Evolutionary conservation across 2,888 invertebrate species (phyloP).

Genomic region (Chydorus sphaericus): DNA sequence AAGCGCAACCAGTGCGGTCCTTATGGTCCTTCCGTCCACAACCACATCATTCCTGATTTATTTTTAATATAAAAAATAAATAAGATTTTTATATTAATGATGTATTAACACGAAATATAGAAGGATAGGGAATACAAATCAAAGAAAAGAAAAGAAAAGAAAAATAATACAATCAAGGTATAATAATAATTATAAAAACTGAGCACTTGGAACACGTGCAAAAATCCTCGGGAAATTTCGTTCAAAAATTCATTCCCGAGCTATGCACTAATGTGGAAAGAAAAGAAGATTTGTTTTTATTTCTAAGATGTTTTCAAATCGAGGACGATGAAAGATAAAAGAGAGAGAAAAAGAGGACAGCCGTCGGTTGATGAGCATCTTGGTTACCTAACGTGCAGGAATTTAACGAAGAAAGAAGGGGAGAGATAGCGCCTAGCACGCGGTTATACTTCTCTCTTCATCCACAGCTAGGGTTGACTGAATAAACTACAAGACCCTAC

Average conservation of each 20-base stretch:
- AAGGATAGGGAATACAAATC: not conserved
- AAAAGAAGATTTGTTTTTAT: not conserved
- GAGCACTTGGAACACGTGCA: slow-evolving; percentile 1
- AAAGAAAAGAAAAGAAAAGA: too few species aligned
- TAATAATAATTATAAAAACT: too few species aligned
- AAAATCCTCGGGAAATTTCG: not conserved
- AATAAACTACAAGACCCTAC: too few species aligned
- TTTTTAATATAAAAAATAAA: too few species aligned
- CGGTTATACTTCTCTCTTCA: not conserved
- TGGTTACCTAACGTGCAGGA: not conserved
- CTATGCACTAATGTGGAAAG: not conserved
- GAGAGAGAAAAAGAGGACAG: not conserved
- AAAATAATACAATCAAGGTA: slow-evolving; percentile 6
- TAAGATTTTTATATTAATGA: too few species aligned
- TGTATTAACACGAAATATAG: not conserved
- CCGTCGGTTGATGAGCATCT: not conserved
- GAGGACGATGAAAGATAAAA: not conserved
- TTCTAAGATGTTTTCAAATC: not conserved
- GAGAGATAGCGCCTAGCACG: not conserved
- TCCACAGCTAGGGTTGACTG: slow-evolving; percentile 1
- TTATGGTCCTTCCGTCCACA: too few species aligned
- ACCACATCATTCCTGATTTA: too few species aligned
- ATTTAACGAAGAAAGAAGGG: not conserved
- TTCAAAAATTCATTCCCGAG: not conserved
- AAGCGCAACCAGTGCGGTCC: too few species aligned